phyloP scores from a whole-genome alignment of 2,113 vertebrate genomes.

The Myocastor coypus region DNA sequence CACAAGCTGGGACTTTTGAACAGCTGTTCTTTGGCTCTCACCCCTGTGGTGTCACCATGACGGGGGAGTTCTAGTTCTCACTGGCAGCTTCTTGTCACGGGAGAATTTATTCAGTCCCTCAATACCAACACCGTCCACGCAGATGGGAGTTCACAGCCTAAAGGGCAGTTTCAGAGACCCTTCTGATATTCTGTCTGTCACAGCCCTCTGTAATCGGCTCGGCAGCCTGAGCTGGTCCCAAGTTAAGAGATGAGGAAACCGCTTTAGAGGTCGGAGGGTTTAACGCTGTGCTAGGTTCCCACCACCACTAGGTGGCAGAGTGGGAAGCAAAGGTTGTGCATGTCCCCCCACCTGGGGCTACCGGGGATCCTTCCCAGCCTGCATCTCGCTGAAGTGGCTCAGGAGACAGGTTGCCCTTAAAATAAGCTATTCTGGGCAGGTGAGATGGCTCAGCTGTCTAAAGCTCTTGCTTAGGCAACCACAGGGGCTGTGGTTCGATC shows the following conservation, averaged over 20 bases:
- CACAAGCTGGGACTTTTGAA: neutral
- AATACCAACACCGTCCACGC: neutral
- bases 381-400: neutral
- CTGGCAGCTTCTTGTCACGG: neutral
- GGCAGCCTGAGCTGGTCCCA: no score
- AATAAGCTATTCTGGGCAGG: neutral
- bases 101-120: neutral
- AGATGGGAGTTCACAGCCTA: neutral
- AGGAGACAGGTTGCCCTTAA: neutral
- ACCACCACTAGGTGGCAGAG: neutral
- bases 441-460: no score
- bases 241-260: conserved; percentile 5
- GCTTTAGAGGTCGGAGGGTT: neutral
- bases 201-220: neutral
- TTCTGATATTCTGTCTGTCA: neutral
- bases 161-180: neutral
- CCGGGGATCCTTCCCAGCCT: neutral
- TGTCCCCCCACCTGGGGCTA: fast-evolving
- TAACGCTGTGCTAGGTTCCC: neutral
- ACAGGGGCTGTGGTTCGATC: no score
- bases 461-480: no score
- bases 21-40: conserved; percentile 58
- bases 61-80: conserved; percentile 24
- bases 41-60: neutral
- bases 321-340: fast-evolving